Conservation (phyloP, 2,797 vertebrate species). For the Moxostoma hubbsi region DNA sequence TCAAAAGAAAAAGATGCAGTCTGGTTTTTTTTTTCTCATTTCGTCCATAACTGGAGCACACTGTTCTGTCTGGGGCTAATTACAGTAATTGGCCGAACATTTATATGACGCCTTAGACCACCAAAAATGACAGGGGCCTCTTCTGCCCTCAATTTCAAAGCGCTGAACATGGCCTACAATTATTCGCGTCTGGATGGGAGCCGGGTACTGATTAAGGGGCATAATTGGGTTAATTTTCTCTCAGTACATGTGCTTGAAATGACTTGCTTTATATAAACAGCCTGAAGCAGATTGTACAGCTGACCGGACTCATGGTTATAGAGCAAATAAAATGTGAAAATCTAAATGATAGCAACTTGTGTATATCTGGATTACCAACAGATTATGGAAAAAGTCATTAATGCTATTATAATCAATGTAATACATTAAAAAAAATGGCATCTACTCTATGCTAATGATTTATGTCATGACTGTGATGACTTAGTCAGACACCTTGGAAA, state of each 20-base stretch:
- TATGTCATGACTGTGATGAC: too few relatives aligned
- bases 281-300: conserved; percentile 39
- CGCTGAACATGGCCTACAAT: conserved; percentile 57
- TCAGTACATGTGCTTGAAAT: conserved; percentile 59
- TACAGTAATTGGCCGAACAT: conserved; percentile 60
- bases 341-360: background rate
- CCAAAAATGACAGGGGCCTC: conserved; percentile 54
- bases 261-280: conserved; percentile 53
- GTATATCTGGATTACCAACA: background rate
- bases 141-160: conserved; percentile 56
- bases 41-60: conserved; percentile 35
- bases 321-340: conserved; percentile 5
- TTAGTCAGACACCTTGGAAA: too few relatives aligned
- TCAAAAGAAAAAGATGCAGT: conserved; percentile 5
- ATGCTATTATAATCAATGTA: too few relatives aligned
- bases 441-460: too few relatives aligned
- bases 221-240: conserved; percentile 67
- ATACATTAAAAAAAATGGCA: too few relatives aligned
- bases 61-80: conserved; percentile 47
- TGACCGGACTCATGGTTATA: conserved; percentile 8
- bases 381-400: background rate
- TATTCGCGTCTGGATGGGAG: conserved; percentile 56
- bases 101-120: conserved; percentile 50
- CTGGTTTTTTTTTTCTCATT: conserved; percentile 18
- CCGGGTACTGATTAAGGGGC: conserved; percentile 65